Evolutionary conservation across 1,140 invertebrate genomes (phyloP).

Genomic region (Oscheius sp.): DNA sequence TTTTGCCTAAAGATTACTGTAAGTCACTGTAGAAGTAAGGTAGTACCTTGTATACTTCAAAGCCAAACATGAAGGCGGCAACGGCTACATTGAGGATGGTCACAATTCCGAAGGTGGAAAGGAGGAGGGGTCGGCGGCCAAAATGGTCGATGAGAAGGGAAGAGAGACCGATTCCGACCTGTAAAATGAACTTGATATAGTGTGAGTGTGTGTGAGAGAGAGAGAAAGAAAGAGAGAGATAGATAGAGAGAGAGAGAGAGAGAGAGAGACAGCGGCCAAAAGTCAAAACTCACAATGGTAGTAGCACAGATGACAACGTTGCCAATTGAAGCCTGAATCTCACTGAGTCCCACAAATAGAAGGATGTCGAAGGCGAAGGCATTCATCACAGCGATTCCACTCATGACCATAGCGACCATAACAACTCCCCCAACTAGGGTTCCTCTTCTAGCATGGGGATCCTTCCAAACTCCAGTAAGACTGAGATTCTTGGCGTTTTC

Average conservation of each 20-base stretch:
- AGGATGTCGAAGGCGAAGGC: slow-evolving; percentile 56
- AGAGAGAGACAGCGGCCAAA: too few species aligned
- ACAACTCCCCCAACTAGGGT: slow-evolving; percentile 46
- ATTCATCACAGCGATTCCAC: slow-evolving; percentile 49
- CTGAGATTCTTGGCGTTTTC: slow-evolving; percentile 32
- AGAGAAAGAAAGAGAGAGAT: too few species aligned
- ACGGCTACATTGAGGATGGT: slow-evolving; percentile 47
- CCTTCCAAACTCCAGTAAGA: slow-evolving; percentile 36
- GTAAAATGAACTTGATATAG: slow-evolving; percentile 1
- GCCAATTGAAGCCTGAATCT: slow-evolving; percentile 47
- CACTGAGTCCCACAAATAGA: slow-evolving; percentile 40
- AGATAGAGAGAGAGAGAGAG: too few species aligned
- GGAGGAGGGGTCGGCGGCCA: slow-evolving; percentile 48
- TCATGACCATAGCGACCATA: slow-evolving; percentile 45
- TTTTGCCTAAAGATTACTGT: slow-evolving; percentile 26
- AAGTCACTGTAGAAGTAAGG: slow-evolving; percentile 17
- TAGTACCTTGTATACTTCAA: slow-evolving; percentile 41
- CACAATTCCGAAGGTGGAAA: slow-evolving; percentile 43
- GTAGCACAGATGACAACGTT: slow-evolving; percentile 49
- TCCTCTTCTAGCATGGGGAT: slow-evolving; percentile 20
- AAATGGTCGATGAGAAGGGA: slow-evolving; percentile 47
- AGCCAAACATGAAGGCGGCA: slow-evolving; percentile 45
- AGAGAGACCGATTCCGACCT: slow-evolving; percentile 43
- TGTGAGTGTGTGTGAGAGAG: not conserved
- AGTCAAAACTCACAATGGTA: slow-evolving; percentile 45